A percentile compares a stretch with the other conserved stretches of the same genome.
phyloP scores from a whole-genome alignment of 2,888 invertebrate genomes.

The Melanostoma mellinum region DNA sequence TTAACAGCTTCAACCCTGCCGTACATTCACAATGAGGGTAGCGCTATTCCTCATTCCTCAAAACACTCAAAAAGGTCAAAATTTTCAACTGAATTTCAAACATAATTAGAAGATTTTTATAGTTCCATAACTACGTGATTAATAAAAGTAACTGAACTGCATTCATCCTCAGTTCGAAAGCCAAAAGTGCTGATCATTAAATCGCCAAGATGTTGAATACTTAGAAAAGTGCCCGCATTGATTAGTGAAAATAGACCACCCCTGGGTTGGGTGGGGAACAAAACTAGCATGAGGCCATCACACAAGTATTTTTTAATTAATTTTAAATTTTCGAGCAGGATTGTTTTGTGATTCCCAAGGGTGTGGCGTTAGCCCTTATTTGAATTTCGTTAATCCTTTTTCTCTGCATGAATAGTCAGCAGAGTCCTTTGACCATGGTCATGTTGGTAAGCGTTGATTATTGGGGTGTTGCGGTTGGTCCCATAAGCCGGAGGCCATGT shows the following conservation, averaged over 20 bases:
- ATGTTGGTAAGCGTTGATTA: neutral
- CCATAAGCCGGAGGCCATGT: conserved; percentile 1
- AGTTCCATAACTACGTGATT: conserved; percentile 61
- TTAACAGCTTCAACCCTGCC: conserved; percentile 36
- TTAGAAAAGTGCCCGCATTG: conserved; percentile 32
- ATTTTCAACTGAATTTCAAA: conserved; percentile 28
- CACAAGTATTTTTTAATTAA: conserved; percentile 71
- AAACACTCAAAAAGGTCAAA: conserved; percentile 18
- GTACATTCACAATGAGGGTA: conserved; percentile 21
- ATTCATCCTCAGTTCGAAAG: conserved; percentile 13
- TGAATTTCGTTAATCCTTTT: conserved; percentile 64
- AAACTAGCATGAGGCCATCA: conserved; percentile 56
- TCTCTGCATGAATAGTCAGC: conserved; percentile 19
- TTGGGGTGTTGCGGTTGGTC: conserved; percentile 1
- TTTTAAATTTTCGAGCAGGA: conserved; percentile 8
- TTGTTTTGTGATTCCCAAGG: conserved; percentile 13
- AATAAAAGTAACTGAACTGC: conserved; percentile 53
- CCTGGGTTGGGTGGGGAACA: neutral
- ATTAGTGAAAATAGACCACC: conserved; percentile 36
- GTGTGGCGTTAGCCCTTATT: conserved; percentile 44
- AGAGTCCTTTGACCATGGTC: conserved; percentile 8
- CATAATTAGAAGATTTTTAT: conserved; percentile 53
- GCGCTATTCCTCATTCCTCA: neutral
- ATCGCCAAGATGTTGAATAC: conserved; percentile 26
- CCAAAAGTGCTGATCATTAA: conserved; percentile 13